These are phyloP conservation scores for Brachionus angularis DNA, from an alignment of 1,140 invertebrate species.

Conservation along the genomic window DNA sequence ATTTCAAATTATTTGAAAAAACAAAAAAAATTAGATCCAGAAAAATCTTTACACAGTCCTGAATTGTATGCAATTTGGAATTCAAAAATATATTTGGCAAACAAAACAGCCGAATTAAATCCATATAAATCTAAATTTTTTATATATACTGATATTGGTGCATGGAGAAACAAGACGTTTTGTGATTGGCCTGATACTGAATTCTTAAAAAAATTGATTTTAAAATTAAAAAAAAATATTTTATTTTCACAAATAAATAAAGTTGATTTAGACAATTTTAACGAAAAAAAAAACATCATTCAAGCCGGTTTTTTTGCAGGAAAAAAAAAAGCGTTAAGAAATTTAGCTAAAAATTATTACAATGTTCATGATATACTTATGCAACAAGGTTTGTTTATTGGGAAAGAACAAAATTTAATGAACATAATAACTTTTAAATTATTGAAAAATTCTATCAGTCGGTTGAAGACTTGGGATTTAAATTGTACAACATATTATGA, in stretches of 20 bases:
- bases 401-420: conserved; percentile 16
- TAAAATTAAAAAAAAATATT: neutral
- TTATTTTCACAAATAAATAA: neutral
- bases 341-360: neutral
- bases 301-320: neutral
- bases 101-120: neutral
- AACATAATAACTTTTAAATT: neutral
- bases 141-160: neutral
- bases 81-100: neutral
- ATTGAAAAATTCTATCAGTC: neutral
- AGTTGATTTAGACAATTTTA: neutral
- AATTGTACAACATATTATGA: neutral
- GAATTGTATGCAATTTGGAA: conserved; percentile 4
- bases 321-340: neutral
- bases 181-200: neutral
- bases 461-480: neutral
- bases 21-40: neutral
- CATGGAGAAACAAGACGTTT: neutral
- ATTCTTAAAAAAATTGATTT: neutral
- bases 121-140: conserved; percentile 11
- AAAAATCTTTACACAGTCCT: neutral
- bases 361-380: neutral
- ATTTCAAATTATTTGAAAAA: neutral
- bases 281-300: neutral
- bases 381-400: neutral